phyloP scores from a whole-genome alignment of 1,140 invertebrate genomes.

The Schlechtendalia chinensis region DNA sequence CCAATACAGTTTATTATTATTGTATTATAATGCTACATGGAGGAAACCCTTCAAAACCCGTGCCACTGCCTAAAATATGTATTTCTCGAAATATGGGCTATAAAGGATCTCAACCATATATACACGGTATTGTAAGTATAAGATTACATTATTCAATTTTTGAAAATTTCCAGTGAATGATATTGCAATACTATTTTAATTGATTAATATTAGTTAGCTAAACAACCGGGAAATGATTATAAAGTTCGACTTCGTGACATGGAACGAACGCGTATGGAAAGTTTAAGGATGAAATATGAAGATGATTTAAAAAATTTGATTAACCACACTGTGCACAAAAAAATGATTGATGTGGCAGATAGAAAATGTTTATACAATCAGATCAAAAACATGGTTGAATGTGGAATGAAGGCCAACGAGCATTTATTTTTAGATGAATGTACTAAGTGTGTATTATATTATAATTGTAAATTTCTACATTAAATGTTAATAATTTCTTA shows the following conservation, averaged over 20 bases:
- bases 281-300: not conserved
- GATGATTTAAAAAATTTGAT: not conserved
- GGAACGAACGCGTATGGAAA: not conserved
- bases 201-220: constrained; percentile 25
- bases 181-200: not conserved
- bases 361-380: constrained; percentile 23
- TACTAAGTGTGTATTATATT: constrained; percentile 1
- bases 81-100: not conserved
- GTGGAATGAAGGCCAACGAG: constrained; percentile 36
- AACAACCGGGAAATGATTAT: constrained; percentile 14
- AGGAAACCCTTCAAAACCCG: not conserved
- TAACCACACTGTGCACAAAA: not conserved
- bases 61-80: not conserved
- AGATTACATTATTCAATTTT: not conserved
- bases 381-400: constrained; percentile 34
- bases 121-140: not conserved
- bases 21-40: constrained; percentile 1
- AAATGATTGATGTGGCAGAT: constrained; percentile 22
- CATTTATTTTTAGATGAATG: constrained; percentile 23
- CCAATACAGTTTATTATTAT: not conserved
- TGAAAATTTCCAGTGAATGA: not conserved
- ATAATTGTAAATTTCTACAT: not conserved
- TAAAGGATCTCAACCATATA: not conserved
- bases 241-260: constrained; percentile 10
- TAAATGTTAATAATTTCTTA: not conserved